phyloP scores from a whole-genome alignment of 2,113 vertebrate species.

The Odontophorus gujanensis region DNA sequence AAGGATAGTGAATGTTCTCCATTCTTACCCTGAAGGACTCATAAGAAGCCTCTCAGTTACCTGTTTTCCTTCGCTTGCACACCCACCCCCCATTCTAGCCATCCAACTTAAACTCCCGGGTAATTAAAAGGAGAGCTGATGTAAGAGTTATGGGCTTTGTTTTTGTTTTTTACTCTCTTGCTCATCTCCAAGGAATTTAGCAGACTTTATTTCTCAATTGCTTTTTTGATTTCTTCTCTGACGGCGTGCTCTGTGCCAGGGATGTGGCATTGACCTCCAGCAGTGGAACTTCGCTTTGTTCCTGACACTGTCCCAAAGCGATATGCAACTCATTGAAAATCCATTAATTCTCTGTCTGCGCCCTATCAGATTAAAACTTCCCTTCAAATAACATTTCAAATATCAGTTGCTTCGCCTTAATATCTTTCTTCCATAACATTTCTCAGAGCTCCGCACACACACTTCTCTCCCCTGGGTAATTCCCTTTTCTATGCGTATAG shows the following conservation, averaged over 20 bases:
- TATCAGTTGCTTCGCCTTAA: background rate
- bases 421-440: constrained; percentile 43
- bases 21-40: background rate
- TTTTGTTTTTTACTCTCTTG: background rate
- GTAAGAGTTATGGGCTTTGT: rapidly evolving
- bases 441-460: background rate
- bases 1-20: background rate
- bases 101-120: background rate
- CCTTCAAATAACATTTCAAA: constrained; percentile 49
- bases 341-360: background rate
- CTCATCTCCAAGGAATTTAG: background rate
- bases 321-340: background rate
- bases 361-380: constrained; percentile 36
- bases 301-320: background rate
- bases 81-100: background rate
- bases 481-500: background rate
- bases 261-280: background rate
- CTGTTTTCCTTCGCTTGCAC: background rate
- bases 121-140: background rate
- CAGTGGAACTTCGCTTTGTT: background rate
- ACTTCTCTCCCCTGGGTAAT: background rate
- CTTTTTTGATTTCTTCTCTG: background rate
- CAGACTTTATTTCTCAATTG: background rate
- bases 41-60: background rate
- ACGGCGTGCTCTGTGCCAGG: background rate